A percentile compares a stretch with the other conserved stretches of the same genome.
Conservation (phyloP, 2,888 invertebrate species). For the Epinotia ramella region DNA sequence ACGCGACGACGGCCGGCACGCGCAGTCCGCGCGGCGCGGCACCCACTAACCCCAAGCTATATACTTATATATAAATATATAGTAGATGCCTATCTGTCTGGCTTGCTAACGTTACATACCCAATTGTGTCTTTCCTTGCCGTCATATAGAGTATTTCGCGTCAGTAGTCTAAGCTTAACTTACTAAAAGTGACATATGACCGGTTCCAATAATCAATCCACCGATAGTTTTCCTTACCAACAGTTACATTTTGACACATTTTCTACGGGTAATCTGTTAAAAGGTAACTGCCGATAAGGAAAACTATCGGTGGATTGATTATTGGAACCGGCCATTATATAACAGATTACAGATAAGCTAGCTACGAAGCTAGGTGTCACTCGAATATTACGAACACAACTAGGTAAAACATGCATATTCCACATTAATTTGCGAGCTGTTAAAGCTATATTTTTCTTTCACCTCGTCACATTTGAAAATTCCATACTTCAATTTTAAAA, state of each 20-base stretch:
- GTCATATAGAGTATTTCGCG: conserved; percentile 3
- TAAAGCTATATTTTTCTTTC: too few species aligned
- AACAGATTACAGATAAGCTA: background rate
- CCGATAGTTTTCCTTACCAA: too few species aligned
- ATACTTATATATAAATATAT: background rate
- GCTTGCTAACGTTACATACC: conserved; percentile 1
- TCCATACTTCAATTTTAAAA: too few species aligned
- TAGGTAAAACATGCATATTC: background rate
- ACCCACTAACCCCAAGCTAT: background rate
- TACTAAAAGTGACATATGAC: too few species aligned
- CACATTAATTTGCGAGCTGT: too few species aligned
- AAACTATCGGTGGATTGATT: too few species aligned
- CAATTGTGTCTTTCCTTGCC: conserved; percentile 16
- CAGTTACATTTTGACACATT: too few species aligned
- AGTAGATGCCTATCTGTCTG: background rate
- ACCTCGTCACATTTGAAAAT: too few species aligned
- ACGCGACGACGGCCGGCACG: conserved; percentile 15
- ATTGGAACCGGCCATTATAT: too few species aligned
- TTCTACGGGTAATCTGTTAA: too few species aligned
- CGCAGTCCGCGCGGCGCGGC: conserved; percentile 58
- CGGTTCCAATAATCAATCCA: too few species aligned
- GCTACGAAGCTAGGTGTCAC: background rate
- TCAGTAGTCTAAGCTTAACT: background rate
- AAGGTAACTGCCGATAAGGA: too few species aligned
- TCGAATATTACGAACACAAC: background rate